Conservation (phyloP, 1,140 invertebrate species). For the Oryctes rhinoceros region DNA sequence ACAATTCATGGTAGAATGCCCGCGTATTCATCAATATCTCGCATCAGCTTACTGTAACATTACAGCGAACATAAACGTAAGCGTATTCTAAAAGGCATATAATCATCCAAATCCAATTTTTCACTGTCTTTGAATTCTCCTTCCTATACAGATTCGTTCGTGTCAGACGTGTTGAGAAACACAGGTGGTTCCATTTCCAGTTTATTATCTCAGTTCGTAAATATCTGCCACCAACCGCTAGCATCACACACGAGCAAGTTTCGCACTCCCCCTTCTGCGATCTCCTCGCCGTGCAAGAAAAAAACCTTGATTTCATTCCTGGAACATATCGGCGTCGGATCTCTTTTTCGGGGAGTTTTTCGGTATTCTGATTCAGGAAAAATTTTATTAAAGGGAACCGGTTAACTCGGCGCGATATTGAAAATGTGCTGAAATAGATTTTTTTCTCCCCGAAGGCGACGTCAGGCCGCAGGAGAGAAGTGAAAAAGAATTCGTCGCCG, state of each 20-base stretch:
- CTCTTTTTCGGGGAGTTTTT: neutral
- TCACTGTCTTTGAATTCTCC: neutral
- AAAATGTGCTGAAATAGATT: conserved; percentile 14
- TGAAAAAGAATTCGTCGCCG: neutral
- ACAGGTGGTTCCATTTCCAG: neutral
- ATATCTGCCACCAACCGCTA: conserved; percentile 12
- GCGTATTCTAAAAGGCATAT: neutral
- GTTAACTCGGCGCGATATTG: conserved; percentile 17
- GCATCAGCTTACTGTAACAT: too few species aligned
- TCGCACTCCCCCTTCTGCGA: neutral
- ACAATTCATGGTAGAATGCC: too few species aligned
- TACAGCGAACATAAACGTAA: neutral
- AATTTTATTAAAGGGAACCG: conserved; percentile 9
- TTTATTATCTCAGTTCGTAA: conserved; percentile 14
- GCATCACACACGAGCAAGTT: neutral
- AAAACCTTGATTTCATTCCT: conserved; percentile 13
- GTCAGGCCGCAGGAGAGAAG: neutral
- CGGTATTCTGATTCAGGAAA: neutral
- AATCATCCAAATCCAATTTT: conserved; percentile 8
- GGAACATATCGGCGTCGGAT: conserved; percentile 2
- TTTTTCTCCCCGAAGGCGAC: neutral
- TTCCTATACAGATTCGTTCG: conserved; percentile 14
- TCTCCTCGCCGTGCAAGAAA: neutral
- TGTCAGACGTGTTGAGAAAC: neutral
- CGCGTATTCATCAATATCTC: too few species aligned